phyloP scores from a whole-genome alignment of 92 coral and sea anemone genomes.

The Palythoa heliodiscus region DNA sequence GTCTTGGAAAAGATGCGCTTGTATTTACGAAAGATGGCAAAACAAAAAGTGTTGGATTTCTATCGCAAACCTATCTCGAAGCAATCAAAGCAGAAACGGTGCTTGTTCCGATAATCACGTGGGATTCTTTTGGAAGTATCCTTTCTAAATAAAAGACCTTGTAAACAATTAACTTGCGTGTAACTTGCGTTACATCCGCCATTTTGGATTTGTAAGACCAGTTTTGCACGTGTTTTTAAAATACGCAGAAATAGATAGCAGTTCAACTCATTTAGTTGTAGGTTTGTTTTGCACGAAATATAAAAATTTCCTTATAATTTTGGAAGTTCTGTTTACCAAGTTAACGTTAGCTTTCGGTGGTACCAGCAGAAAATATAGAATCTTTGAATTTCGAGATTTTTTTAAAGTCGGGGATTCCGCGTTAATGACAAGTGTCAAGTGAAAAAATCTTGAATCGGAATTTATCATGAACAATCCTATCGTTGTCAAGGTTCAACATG shows the following conservation, averaged over 20 bases:
- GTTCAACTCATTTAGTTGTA: background rate
- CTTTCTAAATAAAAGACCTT: constrained; percentile 30
- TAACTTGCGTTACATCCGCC: constrained; percentile 50
- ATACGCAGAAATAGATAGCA: background rate
- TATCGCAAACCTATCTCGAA: constrained; percentile 92
- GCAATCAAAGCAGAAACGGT: constrained; percentile 89
- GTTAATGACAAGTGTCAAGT: no score
- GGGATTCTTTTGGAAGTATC: constrained; percentile 92
- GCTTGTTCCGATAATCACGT: constrained; percentile 94
- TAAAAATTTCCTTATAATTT: no score
- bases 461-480: no score
- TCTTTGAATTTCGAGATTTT: no score
- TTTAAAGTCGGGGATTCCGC: no score
- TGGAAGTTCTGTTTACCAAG: no score
- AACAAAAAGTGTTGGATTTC: constrained; percentile 84
- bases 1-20: constrained; percentile 90
- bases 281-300: background rate
- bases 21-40: constrained; percentile 77
- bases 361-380: no score
- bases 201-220: constrained; percentile 46
- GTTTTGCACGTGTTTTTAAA: background rate
- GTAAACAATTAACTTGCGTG: background rate
- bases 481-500: no score
- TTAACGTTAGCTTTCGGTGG: no score
- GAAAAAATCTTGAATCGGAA: no score